Base-by-base conservation (phyloP, 2,888 invertebrate genomes). In the Parnassius mnemosyne region DNA sequence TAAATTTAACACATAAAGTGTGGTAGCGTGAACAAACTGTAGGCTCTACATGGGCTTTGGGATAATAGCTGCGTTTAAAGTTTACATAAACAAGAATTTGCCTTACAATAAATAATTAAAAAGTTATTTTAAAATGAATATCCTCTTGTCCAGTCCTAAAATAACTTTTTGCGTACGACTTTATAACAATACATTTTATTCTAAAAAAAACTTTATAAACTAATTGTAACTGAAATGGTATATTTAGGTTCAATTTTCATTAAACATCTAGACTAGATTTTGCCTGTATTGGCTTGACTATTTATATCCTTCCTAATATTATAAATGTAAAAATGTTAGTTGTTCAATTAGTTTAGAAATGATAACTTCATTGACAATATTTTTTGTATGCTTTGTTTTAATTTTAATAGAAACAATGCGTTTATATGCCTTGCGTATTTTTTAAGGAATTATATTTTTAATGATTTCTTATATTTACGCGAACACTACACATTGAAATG, bases 41-140 rank as follows among this genome's bases (percentile, higher is more conserved):
- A 61, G 47, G 47, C 34, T 25, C 59, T 63, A 63, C 63, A n/a
- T 46, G 52, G 47, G 56, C 63, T 63, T 63, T 63, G 63, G 63
- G 53, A 63, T 59, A 7, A 59, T 52, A 63, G 63, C 63, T 63
- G 63, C 25, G 59, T 60, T 13, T 55, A 56, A 57, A 56, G 54
- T 63, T 52, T 53, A 63, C 59, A 59, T 52, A 58, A 50, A 34
- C 9, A 3, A 20, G 46, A 53, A 49, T 51, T 51, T 25, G 41
- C 20, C 46, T 52, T 61, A 55, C 20, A 51, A 51, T 25, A 53
- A 53, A 42, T 10, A 13, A 53, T 16, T n/a, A 44, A 41, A 55
- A 52, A 34, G 25, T 43, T 41, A 43, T 58, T 53, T 46, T 16
- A 53, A 53, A 20, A 7, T 47, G 46, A 44, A 47, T 13, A 34